Evolutionary conservation across 1,140 invertebrate genomes (phyloP), one percentile per base, ranked within the genome.

Genomic region (Delia radicum): DNA sequence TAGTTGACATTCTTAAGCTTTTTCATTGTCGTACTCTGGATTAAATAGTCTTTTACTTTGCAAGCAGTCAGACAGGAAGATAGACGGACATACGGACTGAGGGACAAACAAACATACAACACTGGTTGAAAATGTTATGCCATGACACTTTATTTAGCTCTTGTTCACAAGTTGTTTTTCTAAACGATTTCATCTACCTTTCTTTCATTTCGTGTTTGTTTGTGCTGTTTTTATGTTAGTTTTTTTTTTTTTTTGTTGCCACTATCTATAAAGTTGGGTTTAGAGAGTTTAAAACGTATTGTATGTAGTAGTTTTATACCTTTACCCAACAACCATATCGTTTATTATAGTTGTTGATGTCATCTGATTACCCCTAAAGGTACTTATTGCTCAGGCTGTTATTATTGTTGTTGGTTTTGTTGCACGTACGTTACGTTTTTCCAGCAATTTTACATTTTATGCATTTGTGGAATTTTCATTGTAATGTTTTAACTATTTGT

Each of bases 1-100:
- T 69, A 69, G 65, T 37, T 69, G 65, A 69, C 65, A 69, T 69
- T 69, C 65, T 69, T 69, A 69, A 69, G 65, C 65, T 69, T 37
- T 33, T 69, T 69, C 65, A 69, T 33, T 69, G 65, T 37, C 65
- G 18, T 69, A 21, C 7, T 69, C n/a, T 69, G 65, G 65, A 69
- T 69, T 69, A 69, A 69, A 69, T 69, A 33, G 65, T 69, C 29
- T 69, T 69, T 37, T 37, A 18, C 48, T 55, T 7, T 55, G 48
- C 21, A 55, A 21, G 48, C 48, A 55, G 48, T 21, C 21, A 24
- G 48, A 55, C 48, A 55, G 48, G 3, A 21, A 55, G 48, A 55
- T 18, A 55, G 12, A 29, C 13, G 62, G 62, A 27, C 62, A 65
- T 24, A 27, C 24, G 26, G 26, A 65, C 62, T 28, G 61, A 62